Conservation (phyloP, 2,797 vertebrate species). For the Rhinatrema bivittatum region DNA sequence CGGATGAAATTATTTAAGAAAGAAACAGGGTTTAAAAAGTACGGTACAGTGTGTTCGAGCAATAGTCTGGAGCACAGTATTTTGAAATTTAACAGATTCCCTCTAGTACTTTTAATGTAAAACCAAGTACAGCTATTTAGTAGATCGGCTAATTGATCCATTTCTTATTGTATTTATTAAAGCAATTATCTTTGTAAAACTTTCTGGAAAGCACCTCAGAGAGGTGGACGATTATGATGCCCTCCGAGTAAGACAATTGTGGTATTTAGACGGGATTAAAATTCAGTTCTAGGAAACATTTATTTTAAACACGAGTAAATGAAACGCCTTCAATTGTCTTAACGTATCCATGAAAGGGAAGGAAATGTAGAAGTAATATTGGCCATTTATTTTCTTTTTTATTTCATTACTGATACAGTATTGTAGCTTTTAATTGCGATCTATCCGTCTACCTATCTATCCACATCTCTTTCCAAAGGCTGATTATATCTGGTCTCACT, state of each 20-base stretch:
- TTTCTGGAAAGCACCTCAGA: neutral
- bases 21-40: neutral
- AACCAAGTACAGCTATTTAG: neutral
- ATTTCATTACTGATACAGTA: neutral
- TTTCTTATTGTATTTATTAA: fast-evolving
- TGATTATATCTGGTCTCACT: neutral
- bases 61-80: too few species aligned
- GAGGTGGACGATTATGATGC: neutral
- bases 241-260: neutral
- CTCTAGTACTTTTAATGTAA: neutral
- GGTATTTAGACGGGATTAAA: neutral
- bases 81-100: neutral
- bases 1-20: neutral
- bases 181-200: neutral
- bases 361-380: neutral
- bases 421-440: neutral
- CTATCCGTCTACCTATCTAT: too few species aligned
- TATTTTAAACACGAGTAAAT: neutral
- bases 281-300: fast-evolving
- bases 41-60: too few species aligned
- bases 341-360: constrained; percentile 15
- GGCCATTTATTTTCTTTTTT: neutral
- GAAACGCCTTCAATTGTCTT: neutral
- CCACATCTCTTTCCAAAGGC: neutral
- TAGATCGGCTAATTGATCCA: neutral